Evolutionary conservation across 2,113 vertebrate species (phyloP).

Genomic region (Ailurus styani): DNA sequence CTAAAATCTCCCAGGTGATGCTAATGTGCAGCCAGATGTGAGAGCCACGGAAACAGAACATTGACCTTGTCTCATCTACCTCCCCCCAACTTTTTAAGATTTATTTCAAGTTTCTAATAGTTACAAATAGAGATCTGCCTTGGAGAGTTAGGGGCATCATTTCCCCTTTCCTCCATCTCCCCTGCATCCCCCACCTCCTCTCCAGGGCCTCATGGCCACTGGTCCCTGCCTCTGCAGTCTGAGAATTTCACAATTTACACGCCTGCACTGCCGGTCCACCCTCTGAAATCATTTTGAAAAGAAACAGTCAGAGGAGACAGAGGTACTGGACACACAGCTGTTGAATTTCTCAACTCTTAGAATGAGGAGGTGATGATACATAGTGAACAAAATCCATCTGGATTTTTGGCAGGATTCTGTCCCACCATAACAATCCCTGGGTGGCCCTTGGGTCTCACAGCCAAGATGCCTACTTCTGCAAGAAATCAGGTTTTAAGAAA

Average conservation of each 20-base stretch:
- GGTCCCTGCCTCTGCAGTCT: neutral
- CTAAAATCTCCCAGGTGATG: neutral
- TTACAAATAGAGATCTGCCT: neutral
- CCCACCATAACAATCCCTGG: neutral
- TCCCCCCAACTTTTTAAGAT: neutral
- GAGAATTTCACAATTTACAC: neutral
- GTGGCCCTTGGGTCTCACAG: neutral
- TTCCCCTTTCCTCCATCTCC: neutral
- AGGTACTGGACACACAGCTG: neutral
- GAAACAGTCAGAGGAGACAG: neutral
- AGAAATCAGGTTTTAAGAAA: neutral
- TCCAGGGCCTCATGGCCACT: neutral
- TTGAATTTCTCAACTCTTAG: neutral
- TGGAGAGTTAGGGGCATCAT: neutral
- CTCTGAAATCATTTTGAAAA: neutral
- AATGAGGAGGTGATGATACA: neutral
- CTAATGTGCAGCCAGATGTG: neutral
- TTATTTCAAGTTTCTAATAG: neutral
- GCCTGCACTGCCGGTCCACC: neutral
- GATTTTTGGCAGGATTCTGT: neutral
- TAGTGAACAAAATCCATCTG: neutral
- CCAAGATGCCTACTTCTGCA: neutral
- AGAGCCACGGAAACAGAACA: neutral
- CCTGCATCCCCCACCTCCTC: neutral
- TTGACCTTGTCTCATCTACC: neutral